phyloP scores from a whole-genome alignment of 2,888 invertebrate genomes.

The Stegophylla sp. region DNA sequence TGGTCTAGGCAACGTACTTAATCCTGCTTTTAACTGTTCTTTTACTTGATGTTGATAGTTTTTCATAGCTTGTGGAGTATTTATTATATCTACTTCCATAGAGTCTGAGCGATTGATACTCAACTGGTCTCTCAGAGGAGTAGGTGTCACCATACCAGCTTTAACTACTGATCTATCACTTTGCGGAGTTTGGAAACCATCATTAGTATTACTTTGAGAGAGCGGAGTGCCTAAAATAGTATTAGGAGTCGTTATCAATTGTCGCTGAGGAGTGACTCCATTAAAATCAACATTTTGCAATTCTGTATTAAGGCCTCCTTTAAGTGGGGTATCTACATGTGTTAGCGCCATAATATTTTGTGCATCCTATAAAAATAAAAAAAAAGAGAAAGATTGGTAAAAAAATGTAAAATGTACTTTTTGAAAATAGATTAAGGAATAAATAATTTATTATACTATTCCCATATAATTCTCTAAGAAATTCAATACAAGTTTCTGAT shows the following conservation, averaged over 20 bases:
- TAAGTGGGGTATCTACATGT: constrained; percentile 96
- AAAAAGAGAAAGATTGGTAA: too few species aligned
- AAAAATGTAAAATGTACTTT: constrained; percentile 63
- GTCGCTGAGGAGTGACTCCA: constrained; percentile 78
- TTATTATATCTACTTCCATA: constrained; percentile 71
- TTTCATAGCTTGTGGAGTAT: constrained; percentile 74
- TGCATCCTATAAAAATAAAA: constrained; percentile 78
- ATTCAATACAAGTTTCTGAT: too few species aligned
- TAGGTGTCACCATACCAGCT: constrained; percentile 70
- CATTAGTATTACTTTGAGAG: constrained; percentile 66
- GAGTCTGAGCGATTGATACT: constrained; percentile 90
- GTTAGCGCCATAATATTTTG: constrained; percentile 98
- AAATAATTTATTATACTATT: too few species aligned
- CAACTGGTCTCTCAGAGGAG: constrained; percentile 88
- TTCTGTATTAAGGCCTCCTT: constrained; percentile 94
- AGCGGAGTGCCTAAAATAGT: constrained; percentile 89
- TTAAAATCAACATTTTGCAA: constrained; percentile 88
- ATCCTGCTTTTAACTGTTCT: constrained; percentile 77
- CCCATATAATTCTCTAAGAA: too few species aligned
- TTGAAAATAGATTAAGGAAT: not conserved
- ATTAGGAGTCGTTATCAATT: constrained; percentile 82
- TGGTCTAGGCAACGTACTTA: constrained; percentile 84
- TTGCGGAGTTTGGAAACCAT: constrained; percentile 68
- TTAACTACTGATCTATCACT: constrained; percentile 67
- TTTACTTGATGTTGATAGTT: constrained; percentile 74